Base-by-base conservation (phyloP, 2,113 vertebrate species). In the Thunnus thynnus region DNA sequence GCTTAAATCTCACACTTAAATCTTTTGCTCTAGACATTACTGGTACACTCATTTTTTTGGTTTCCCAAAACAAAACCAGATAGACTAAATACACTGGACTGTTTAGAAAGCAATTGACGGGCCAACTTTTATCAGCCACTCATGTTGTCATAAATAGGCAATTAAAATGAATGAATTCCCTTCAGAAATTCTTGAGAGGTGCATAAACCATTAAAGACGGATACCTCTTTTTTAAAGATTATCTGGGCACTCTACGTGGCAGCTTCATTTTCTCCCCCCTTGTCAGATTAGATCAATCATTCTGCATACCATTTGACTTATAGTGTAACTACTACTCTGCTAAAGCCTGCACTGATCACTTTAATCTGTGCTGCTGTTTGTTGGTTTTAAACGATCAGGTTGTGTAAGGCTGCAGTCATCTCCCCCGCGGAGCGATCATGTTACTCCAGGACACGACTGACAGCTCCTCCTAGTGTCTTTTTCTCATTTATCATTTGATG, bases 341-440 rank as follows among this genome's bases (percentile, higher is more conserved):
- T 81, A 72, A 89, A 82, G 80, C 81, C 82, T 69, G 46, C 44
- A 16, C 80, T 82, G 88, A 88, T 89, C 80, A 80, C 74, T 86
- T 72, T 84, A 82, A 87, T 85, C 74, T 84, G 47, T 50, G 52
- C 74, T 83, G 71, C 86, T 88, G 80, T 81, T 86, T 88, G 80
- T 4, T 72, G 84, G 64, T 89, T 88, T 85, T 65, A 83, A 88
- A 79, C 3, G 30, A 65, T 74, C 64, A 78, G 54, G 73, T 82
- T 82, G 62, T 63, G 46, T 17, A 65, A 67, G 57, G 76, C 83
- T 61, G 70, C 50, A 30, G 32, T 2, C 62, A 74, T 14, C 60
- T 67, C 72, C 76, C 80, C 57, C 3, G 25, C 50, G 78, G 73
- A 74, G 75, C 60, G 73, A 68, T 89, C 50, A 0, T 57, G 60